Conservation (phyloP, 2,113 vertebrate genomes). For the Colossoma macropomum region DNA sequence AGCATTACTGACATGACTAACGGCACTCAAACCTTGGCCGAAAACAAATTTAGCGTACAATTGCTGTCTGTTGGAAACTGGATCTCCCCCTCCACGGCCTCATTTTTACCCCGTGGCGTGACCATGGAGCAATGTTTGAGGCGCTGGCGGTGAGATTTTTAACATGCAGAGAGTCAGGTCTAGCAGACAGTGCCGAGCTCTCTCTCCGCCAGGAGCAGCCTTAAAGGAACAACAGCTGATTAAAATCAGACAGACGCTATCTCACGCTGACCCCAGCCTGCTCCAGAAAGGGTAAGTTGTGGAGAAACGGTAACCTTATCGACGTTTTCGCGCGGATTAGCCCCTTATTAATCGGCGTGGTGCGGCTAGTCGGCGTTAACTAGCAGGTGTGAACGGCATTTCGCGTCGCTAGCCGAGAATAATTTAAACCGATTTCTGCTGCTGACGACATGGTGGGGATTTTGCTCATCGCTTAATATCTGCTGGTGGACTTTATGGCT, state of each 20-base stretch:
- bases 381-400: slow-evolving; percentile 47
- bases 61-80: slow-evolving; percentile 39
- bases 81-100: slow-evolving; percentile 68
- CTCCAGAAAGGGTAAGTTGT: slow-evolving; percentile 58
- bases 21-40: slow-evolving; percentile 1
- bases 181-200: slow-evolving; percentile 58
- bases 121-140: slow-evolving; percentile 74
- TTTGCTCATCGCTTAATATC: background rate
- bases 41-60: background rate
- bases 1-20: slow-evolving; percentile 25
- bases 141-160: slow-evolving; percentile 73
- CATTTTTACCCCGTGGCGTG: slow-evolving; percentile 73
- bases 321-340: slow-evolving; percentile 3
- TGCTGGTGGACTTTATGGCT: background rate
- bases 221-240: slow-evolving; percentile 57
- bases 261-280: slow-evolving; percentile 12
- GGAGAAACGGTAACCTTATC: background rate
- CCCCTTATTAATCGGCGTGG: background rate
- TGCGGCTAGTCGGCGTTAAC: background rate
- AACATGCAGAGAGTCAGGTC: slow-evolving; percentile 78
- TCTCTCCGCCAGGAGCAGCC: slow-evolving; percentile 27
- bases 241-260: slow-evolving; percentile 43
- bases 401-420: slow-evolving; percentile 20
- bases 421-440: slow-evolving; percentile 6
- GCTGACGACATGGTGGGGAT: background rate